Base-by-base conservation (phyloP, 2,888 invertebrate genomes). In the Laothoe populi region DNA sequence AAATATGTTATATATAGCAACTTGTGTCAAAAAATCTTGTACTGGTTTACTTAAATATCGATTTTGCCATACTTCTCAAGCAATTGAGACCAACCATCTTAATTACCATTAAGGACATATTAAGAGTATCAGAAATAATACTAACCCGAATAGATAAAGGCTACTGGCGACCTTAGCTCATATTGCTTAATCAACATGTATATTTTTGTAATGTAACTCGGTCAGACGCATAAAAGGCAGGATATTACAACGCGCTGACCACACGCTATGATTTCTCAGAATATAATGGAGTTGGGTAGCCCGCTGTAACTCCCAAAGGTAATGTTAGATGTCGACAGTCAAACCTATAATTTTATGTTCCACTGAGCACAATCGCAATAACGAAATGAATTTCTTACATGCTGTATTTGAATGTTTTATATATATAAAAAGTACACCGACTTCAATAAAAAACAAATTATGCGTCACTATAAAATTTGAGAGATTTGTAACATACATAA, bases 331-430 rank as follows among this genome's bases (percentile, higher is more conserved):
- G 53, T 71, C 65, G 74, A 70, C 73, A 81, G 70, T 74, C 78
- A 75, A 83, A 82, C 72, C 71, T 75, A 81, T 82, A 76, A 82
- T 83, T 84, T 84, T 70, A 83, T 80, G 78, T 75, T 70, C 66
- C 75, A 84, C 73, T 83, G 81, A 78, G 75, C 83, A 79, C 75
- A 49, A 53, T 40, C 4, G 38, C 11, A 42, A 23, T 26, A 31
- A 45, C 26, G 63, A 48, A 49, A 71, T 68, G 53, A 63, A 66
- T 70, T 70, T 70, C 49, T 70, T 63, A 68, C 57, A 57, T 62
- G 57, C 63, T 45, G 44, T 62, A 65, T 63, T 53, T 59, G 45
- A 64, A 59, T 16, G 19, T 53, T 26, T 26, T 26, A 26, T 26
- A 26, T n/a, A n/a, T n/a, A n/a, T n/a, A n/a, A n/a, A n/a, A n/a